Conservation (phyloP, 2,888 invertebrate species). For the Drosophila kokeensis region DNA sequence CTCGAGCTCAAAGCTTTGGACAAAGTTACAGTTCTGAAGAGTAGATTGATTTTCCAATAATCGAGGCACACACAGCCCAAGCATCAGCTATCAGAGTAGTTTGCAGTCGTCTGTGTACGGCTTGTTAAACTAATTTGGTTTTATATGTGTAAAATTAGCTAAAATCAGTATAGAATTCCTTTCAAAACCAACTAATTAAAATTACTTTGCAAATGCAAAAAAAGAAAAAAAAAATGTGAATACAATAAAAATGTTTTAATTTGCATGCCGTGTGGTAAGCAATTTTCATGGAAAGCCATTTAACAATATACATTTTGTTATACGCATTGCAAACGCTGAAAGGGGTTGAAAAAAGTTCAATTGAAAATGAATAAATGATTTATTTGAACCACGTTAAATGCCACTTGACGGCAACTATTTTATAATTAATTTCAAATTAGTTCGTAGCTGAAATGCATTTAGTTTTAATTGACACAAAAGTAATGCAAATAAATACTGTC, state of each 20-base stretch:
- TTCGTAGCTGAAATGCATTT: conserved; percentile 28
- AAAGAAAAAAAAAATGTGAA: not conserved
- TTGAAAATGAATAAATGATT: conserved; percentile 38
- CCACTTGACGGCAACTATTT: conserved; percentile 20
- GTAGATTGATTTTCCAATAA: not conserved
- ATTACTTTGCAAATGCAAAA: not conserved
- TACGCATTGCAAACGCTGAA: not conserved
- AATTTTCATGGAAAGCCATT: conserved; percentile 17
- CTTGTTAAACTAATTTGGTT: not conserved
- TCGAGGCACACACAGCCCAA: not conserved
- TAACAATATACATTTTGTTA: conserved; percentile 4
- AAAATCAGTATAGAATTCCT: not conserved
- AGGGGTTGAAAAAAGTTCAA: not conserved
- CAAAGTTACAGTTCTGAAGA: not conserved
- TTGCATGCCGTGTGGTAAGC: conserved; percentile 13
- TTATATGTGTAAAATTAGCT: not conserved
- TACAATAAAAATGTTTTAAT: conserved; percentile 4
- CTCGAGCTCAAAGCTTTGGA: not conserved
- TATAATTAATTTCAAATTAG: conserved; percentile 49
- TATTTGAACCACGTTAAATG: conserved; percentile 23
- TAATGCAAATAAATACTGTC: conserved; percentile 15
- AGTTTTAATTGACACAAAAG: conserved; percentile 37
- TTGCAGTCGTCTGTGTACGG: too few relatives aligned
- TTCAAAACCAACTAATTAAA: not conserved
- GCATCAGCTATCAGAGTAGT: not conserved